Percentiles rank a stretch among this genome's conserved stretches.
Conservation (phyloP, 2,797 vertebrate genomes). For the Semaprochilodus insignis region DNA sequence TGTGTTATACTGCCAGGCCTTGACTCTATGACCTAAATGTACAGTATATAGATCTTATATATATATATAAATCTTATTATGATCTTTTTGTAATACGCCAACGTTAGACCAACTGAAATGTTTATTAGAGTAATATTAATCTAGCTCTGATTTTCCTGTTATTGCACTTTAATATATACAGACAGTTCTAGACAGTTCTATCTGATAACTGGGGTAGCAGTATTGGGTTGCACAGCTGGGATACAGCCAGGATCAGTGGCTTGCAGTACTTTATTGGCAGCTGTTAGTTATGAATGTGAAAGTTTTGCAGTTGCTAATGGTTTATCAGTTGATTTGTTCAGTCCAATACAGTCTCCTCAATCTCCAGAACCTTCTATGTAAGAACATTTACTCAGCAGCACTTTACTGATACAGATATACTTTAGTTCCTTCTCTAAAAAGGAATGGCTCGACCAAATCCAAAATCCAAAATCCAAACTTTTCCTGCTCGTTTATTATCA, state of each 20-base stretch:
- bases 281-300: constrained; percentile 37
- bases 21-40: neutral
- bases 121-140: neutral
- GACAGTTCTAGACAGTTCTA: neutral
- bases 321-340: neutral
- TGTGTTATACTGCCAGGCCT: neutral
- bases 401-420: constrained; percentile 19
- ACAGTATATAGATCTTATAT: neutral
- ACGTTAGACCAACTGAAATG: neutral
- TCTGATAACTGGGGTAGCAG: constrained; percentile 8
- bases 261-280: neutral
- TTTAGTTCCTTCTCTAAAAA: constrained; percentile 1
- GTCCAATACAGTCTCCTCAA: neutral
- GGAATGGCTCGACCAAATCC: neutral
- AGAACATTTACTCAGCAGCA: constrained; percentile 32
- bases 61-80: neutral
- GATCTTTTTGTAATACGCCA: neutral
- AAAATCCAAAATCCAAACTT: neutral
- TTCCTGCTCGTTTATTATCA: neutral
- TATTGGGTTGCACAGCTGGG: constrained; percentile 11
- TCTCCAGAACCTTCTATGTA: neutral
- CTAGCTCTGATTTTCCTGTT: constrained; percentile 4
- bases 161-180: constrained; percentile 17
- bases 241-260: neutral
- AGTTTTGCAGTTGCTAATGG: neutral